Conservation (phyloP, 2,113 vertebrate species). For the Pituophis catenifer region DNA sequence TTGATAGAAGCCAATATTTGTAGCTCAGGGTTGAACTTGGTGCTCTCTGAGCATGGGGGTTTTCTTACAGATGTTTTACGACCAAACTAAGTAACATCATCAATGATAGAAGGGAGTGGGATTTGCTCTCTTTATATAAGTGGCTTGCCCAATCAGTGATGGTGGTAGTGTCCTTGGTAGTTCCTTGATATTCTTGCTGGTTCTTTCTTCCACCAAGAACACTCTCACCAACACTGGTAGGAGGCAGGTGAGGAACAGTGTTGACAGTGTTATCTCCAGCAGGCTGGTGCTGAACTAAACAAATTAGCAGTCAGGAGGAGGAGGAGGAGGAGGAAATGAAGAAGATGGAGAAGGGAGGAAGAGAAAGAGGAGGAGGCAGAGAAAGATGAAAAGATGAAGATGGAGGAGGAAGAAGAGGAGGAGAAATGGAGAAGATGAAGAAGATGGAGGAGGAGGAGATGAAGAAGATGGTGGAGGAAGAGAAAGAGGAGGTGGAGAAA, state of each 20-base stretch:
- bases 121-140: not conserved
- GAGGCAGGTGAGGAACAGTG: not conserved
- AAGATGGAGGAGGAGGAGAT: no score
- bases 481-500: no score
- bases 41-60: not conserved
- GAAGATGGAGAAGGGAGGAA: no score
- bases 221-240: not conserved
- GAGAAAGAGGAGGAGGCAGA: no score
- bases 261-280: not conserved
- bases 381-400: no score
- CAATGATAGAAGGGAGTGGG: not conserved
- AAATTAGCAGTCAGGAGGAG: not conserved
- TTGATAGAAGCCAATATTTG: not conserved
- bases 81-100: not conserved
- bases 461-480: no score
- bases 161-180: not conserved
- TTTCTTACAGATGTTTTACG: not conserved
- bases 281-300: not conserved
- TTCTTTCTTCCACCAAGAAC: not conserved
- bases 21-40: not conserved
- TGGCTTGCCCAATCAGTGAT: not conserved
- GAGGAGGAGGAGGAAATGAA: not conserved
- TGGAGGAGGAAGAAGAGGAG: no score
- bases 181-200: not conserved
- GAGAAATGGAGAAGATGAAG: no score